phyloP scores from a whole-genome alignment of 2,888 invertebrate species.

The Coleophora flavipennella region DNA sequence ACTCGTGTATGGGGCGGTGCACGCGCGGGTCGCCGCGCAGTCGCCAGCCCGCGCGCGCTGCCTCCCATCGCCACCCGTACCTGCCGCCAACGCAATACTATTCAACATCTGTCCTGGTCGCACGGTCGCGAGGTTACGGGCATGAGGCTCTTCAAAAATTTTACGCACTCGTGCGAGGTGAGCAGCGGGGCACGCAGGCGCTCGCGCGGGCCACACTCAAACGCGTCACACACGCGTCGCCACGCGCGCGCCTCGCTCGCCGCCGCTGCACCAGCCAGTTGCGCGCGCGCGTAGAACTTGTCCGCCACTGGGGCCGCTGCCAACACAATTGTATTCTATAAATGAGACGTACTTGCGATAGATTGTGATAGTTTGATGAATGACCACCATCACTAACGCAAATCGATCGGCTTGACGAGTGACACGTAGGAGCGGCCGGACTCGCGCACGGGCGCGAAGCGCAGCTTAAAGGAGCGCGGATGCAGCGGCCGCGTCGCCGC shows the following conservation, averaged over 20 bases:
- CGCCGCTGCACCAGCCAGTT: constrained; percentile 10
- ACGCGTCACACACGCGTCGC: constrained; percentile 28
- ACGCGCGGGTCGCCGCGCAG: constrained; percentile 20
- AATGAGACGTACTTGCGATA: too few species aligned
- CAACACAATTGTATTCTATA: too few species aligned
- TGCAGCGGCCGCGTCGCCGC: constrained; percentile 14
- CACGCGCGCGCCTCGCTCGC: constrained; percentile 17
- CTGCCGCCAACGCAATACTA: constrained; percentile 28
- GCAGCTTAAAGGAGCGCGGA: constrained; percentile 47
- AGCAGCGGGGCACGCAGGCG: constrained; percentile 25
- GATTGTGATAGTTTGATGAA: background rate
- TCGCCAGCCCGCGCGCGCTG: constrained; percentile 18
- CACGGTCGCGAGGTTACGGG: background rate
- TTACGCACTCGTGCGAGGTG: constrained; percentile 35
- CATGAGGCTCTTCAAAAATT: background rate
- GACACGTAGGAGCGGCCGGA: constrained; percentile 55
- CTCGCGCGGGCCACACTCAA: constrained; percentile 33
- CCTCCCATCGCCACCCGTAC: constrained; percentile 43
- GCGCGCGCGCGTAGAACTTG: constrained; percentile 33
- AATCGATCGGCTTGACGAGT: constrained; percentile 40
- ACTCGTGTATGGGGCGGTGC: constrained; percentile 58
- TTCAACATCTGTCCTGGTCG: background rate
- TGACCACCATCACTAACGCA: constrained; percentile 36
- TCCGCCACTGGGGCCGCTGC: constrained; percentile 48
- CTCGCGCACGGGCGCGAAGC: constrained; percentile 53